Percentiles rank a stretch among this genome's conserved stretches.
Conservation (phyloP, 2,888 invertebrate species). For the Mesorhabditis sp. region DNA sequence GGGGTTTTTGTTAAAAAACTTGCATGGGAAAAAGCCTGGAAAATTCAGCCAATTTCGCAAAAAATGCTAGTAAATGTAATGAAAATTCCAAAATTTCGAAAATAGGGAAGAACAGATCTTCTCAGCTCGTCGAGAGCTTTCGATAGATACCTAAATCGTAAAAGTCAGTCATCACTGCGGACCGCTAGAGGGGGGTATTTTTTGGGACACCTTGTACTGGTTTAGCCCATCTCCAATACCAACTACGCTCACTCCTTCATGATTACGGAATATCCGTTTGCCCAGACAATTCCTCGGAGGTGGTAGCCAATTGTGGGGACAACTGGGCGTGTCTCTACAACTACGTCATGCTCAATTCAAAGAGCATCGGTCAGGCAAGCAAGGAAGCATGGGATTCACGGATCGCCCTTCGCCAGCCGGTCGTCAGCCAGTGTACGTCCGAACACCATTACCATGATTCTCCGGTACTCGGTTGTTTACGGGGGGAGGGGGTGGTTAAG, state of each 20-base stretch:
- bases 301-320: constrained; percentile 44
- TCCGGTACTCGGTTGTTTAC: no score
- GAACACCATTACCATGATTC: not conserved
- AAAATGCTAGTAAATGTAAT: no score
- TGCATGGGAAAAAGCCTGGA: no score
- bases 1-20: no score
- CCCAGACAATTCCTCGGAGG: constrained; percentile 52
- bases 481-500: no score
- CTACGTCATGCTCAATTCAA: constrained; percentile 48
- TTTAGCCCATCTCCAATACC: constrained; percentile 50
- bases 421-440: constrained; percentile 44
- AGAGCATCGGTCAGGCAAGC: constrained; percentile 34
- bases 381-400: constrained; percentile 30
- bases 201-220: constrained; percentile 6
- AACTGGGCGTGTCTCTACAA: constrained; percentile 41
- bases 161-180: no score
- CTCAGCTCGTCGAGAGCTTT: no score
- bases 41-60: no score
- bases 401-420: constrained; percentile 29
- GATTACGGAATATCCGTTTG: constrained; percentile 46
- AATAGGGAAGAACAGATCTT: not conserved
- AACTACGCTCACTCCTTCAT: constrained; percentile 39
- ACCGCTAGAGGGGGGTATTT: no score
- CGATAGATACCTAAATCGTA: no score
- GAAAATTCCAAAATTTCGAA: not conserved